A percentile compares a stretch with the other conserved stretches of the same genome.
These are phyloP conservation scores for Oryzaephilus surinamensis DNA, from an alignment of 1,140 invertebrate genomes.

Conservation along the genomic window DNA sequence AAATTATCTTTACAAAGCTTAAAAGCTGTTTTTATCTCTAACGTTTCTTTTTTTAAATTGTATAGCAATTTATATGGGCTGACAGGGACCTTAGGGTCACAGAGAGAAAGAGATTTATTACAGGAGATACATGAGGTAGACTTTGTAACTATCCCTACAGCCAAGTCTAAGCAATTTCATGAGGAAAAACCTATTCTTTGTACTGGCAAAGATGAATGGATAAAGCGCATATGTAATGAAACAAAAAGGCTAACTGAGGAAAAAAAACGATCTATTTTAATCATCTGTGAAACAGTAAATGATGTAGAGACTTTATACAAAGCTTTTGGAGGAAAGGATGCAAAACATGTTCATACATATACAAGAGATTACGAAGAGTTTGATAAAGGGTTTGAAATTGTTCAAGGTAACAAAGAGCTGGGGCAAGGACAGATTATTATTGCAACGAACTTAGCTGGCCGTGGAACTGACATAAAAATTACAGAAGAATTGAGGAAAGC, in stretches of 20 bases:
- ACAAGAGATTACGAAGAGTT: neutral
- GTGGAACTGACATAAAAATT: constrained; percentile 3
- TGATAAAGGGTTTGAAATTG: too few relatives aligned
- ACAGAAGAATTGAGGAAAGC: neutral
- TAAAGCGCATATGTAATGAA: neutral
- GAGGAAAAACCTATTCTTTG: neutral
- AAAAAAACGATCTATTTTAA: neutral
- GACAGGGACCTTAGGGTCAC: constrained; percentile 6
- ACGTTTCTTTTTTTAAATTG: constrained; percentile 1
- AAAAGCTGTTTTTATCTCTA: constrained; percentile 2
- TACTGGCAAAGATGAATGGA: neutral
- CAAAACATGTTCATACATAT: neutral
- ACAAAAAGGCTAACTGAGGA: neutral
- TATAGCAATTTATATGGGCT: constrained; percentile 4
- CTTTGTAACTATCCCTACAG: constrained; percentile 1
- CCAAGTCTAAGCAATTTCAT: neutral
- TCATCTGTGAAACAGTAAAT: constrained; percentile 3
- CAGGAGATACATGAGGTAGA: constrained; percentile 1
- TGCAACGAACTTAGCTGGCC: constrained; percentile 4
- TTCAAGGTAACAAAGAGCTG: neutral
- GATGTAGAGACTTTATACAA: neutral
- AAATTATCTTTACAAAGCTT: neutral
- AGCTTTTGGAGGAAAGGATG: neutral
- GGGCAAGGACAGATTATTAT: constrained; percentile 1
- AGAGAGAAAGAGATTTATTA: neutral